These are phyloP conservation scores for Flexamia atlantica DNA, from an alignment of 2,888 invertebrate genomes.

Conservation along the genomic window DNA sequence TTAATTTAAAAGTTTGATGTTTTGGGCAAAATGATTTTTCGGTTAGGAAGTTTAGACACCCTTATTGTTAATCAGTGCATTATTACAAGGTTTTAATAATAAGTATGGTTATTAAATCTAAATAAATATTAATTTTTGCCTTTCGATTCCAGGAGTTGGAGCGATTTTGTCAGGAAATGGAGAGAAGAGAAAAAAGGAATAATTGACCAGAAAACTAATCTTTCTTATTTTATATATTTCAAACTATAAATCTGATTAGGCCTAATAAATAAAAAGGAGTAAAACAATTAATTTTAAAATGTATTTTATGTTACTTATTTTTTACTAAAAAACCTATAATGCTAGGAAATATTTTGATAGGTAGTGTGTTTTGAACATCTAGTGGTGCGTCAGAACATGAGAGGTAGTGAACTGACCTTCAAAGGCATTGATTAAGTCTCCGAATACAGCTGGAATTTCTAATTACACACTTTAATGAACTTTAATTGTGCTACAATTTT, in stretches of 20 bases:
- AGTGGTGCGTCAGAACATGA: background rate
- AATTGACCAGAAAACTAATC: background rate
- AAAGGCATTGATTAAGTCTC: background rate
- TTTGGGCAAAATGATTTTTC: no score
- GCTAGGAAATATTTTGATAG: no score
- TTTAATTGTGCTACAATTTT: background rate
- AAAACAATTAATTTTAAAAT: no score
- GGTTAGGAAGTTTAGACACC: no score
- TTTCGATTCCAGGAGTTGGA: conserved; percentile 54
- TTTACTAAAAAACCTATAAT: no score
- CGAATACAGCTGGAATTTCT: background rate
- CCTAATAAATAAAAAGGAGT: no score
- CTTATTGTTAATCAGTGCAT: no score
- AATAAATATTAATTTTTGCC: background rate
- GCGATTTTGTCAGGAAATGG: conserved; percentile 59
- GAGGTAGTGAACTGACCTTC: background rate
- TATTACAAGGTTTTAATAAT: background rate
- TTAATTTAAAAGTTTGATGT: no score
- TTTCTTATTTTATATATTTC: no score
- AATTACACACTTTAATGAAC: background rate
- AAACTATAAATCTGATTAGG: no score
- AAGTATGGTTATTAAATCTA: background rate
- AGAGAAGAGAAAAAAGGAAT: conserved; percentile 51
- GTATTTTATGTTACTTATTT: no score
- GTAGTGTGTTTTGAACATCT: no score